A percentile compares a stretch with the other conserved stretches of the same genome.
These are phyloP conservation scores for Chelonus insularis DNA, from an alignment of 1,140 invertebrate genomes.

Conservation along the genomic window DNA sequence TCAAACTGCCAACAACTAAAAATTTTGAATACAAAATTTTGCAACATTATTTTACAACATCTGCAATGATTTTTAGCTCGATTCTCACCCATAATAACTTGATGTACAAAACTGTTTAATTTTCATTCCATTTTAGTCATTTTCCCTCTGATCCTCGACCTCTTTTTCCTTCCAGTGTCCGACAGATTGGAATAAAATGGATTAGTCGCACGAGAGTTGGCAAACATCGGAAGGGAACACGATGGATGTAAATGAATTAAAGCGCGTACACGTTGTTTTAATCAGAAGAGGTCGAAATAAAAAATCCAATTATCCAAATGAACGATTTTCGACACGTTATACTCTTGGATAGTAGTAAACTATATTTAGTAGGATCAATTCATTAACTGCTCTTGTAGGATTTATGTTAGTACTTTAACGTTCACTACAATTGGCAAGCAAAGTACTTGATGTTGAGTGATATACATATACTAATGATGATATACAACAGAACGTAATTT, in stretches of 20 bases:
- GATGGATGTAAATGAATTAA: constrained; percentile 24
- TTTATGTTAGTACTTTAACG: background rate
- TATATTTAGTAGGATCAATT: background rate
- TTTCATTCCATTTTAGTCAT: too few relatives aligned
- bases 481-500: background rate
- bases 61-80: too few relatives aligned
- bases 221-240: constrained; percentile 13
- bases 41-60: too few relatives aligned
- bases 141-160: too few relatives aligned
- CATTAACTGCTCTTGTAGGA: background rate
- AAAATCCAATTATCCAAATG: constrained; percentile 19
- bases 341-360: background rate
- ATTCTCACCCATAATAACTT: too few relatives aligned
- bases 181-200: constrained; percentile 25
- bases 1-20: too few relatives aligned
- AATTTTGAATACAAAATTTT: too few relatives aligned
- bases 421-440: background rate
- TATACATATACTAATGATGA: background rate
- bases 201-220: constrained; percentile 23
- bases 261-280: constrained; percentile 20
- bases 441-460: background rate
- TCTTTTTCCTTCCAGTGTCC: background rate
- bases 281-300: constrained; percentile 13
- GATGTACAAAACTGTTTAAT: too few relatives aligned
- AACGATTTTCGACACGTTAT: constrained; percentile 13